These are phyloP conservation scores for Pterois miles DNA, from an alignment of 2,797 vertebrate genomes.

Conservation along the genomic window DNA sequence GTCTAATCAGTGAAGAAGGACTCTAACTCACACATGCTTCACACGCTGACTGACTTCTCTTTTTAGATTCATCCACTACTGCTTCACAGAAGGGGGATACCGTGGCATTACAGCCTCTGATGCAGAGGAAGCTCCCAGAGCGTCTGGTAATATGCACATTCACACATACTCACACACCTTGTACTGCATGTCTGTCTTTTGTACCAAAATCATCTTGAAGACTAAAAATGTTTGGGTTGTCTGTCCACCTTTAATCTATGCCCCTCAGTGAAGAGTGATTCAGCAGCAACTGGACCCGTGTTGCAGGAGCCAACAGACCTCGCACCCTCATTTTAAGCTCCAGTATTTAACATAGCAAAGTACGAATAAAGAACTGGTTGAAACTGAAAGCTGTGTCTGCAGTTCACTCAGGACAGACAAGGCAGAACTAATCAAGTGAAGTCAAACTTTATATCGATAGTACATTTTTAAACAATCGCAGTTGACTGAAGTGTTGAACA, in stretches of 20 bases:
- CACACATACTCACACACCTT: neutral
- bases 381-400: neutral
- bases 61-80: slow-evolving; percentile 75
- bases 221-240: neutral
- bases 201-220: neutral
- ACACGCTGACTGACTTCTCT: neutral
- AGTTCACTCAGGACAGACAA: neutral
- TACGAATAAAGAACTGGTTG: slow-evolving; percentile 10
- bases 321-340: neutral
- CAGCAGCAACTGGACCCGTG: slow-evolving; percentile 2
- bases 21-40: neutral
- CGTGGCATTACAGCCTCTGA: slow-evolving; percentile 39
- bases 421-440: neutral
- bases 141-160: slow-evolving; percentile 11
- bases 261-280: slow-evolving; percentile 11
- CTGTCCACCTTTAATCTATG: neutral
- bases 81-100: slow-evolving; percentile 54
- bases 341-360: neutral
- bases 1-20: neutral
- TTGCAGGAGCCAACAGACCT: neutral
- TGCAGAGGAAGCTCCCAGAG: slow-evolving; percentile 5
- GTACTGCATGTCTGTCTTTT: neutral
- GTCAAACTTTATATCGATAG: too few relatives aligned
- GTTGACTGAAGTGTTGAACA: too few relatives aligned
- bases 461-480: too few relatives aligned